Conservation (phyloP, 2,888 invertebrate genomes). For the Branchellion lobata region DNA sequence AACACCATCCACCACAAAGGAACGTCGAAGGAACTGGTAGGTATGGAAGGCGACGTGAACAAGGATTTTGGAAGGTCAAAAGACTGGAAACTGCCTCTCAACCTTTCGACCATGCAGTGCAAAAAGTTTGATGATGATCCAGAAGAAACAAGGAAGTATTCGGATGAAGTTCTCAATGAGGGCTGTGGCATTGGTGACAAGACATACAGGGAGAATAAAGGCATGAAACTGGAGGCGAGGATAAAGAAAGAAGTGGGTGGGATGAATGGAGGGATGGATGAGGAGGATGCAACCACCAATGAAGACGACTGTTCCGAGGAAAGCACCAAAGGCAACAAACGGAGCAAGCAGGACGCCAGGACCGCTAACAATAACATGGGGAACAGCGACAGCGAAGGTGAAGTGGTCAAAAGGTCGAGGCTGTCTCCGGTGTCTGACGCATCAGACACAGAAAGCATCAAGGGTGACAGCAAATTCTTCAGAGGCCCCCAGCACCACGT, state of each 20-base stretch:
- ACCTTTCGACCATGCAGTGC: too few species aligned
- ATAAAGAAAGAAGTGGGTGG: not conserved
- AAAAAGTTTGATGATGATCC: too few species aligned
- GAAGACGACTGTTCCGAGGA: not conserved
- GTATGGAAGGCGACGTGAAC: too few species aligned
- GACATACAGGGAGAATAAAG: too few species aligned
- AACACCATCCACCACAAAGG: too few species aligned
- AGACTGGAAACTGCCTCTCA: too few species aligned
- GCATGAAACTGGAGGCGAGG: not conserved
- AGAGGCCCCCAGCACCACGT: not conserved
- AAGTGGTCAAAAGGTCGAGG: not conserved
- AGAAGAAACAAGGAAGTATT: too few species aligned
- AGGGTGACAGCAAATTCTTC: not conserved
- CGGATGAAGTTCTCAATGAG: too few species aligned
- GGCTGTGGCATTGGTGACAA: too few species aligned
- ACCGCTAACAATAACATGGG: not conserved
- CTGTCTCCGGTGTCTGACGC: constrained; percentile 1
- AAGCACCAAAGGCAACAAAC: not conserved
- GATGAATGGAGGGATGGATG: not conserved
- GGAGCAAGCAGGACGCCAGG: not conserved
- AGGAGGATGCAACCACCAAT: not conserved
- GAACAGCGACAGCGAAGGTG: not conserved
- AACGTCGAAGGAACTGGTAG: too few species aligned
- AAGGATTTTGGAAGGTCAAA: too few species aligned
- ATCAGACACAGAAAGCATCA: not conserved